Percentiles rank a stretch among this genome's conserved stretches.
Conservation (phyloP, 2,888 invertebrate genomes). For the Drosophila setosimentum region DNA sequence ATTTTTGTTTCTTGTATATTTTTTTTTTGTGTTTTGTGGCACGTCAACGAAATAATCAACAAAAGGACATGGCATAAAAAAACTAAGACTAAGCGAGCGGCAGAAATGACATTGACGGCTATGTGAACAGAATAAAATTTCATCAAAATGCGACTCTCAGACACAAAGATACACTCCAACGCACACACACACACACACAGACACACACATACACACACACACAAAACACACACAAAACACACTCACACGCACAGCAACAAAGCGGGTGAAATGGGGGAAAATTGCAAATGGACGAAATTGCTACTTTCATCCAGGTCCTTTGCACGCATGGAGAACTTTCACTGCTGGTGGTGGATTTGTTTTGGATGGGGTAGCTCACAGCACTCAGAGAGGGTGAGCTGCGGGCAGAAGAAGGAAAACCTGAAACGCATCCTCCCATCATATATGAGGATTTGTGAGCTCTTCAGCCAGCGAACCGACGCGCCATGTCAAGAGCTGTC, state of each 20-base stretch:
- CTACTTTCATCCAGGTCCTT: slow-evolving; percentile 77
- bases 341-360: slow-evolving; percentile 47
- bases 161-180: slow-evolving; percentile 50
- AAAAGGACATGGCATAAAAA: slow-evolving; percentile 65
- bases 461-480: slow-evolving; percentile 44
- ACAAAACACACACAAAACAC: slow-evolving; percentile 14
- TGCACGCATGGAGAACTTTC: slow-evolving; percentile 75
- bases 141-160: slow-evolving; percentile 78
- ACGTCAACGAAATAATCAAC: slow-evolving; percentile 82
- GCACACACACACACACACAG: slow-evolving; percentile 1
- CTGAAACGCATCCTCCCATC: slow-evolving; percentile 39
- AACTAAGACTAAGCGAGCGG: slow-evolving; percentile 67
- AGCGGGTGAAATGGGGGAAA: slow-evolving; percentile 55
- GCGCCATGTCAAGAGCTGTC: slow-evolving; percentile 68
- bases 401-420: slow-evolving; percentile 1
- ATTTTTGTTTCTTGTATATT: slow-evolving; percentile 7
- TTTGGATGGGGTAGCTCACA: slow-evolving; percentile 20
- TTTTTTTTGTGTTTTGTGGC: slow-evolving; percentile 28
- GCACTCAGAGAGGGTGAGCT: slow-evolving; percentile 36
- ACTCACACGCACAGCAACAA: slow-evolving; percentile 6
- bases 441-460: slow-evolving; percentile 55
- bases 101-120: slow-evolving; percentile 81
- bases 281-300: slow-evolving; percentile 79
- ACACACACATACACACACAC: slow-evolving; percentile 14
- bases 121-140: slow-evolving; percentile 80